These are phyloP conservation scores for Acrocera orbiculus DNA, from an alignment of 2,888 invertebrate genomes.

Conservation along the genomic window DNA sequence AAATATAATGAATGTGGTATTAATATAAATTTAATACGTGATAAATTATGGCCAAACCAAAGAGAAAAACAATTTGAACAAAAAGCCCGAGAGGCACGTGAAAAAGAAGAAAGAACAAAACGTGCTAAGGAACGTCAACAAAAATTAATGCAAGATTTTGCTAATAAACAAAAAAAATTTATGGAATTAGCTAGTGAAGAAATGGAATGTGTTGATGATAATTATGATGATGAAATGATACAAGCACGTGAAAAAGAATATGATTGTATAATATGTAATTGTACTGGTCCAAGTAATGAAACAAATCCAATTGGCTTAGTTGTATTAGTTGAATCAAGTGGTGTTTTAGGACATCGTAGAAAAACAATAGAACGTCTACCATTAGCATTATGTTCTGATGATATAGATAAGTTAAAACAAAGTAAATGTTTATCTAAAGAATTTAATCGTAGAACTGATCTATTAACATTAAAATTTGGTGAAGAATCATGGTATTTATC, in stretches of 20 bases:
- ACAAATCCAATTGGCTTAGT: slow-evolving; percentile 77
- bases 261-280: slow-evolving; percentile 92
- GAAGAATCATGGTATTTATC: slow-evolving; percentile 64
- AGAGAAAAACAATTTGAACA: slow-evolving; percentile 63
- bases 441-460: slow-evolving; percentile 58
- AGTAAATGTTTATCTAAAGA: slow-evolving; percentile 54
- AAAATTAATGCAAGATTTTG: slow-evolving; percentile 86
- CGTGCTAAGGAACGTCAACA: slow-evolving; percentile 78
- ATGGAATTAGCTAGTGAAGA: slow-evolving; percentile 60
- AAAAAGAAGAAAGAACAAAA: slow-evolving; percentile 67
- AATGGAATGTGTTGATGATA: slow-evolving; percentile 38
- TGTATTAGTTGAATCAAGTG: slow-evolving; percentile 69
- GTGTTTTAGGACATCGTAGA: slow-evolving; percentile 66
- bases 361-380: slow-evolving; percentile 25
- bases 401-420: slow-evolving; percentile 36
- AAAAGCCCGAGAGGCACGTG: slow-evolving; percentile 41
- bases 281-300: slow-evolving; percentile 68
- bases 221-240: slow-evolving; percentile 38
- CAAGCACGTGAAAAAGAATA: slow-evolving; percentile 52
- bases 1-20: slow-evolving; percentile 53
- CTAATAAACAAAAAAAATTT: slow-evolving; percentile 76
- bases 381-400: slow-evolving; percentile 47
- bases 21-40: slow-evolving; percentile 50
- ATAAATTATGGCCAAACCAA: slow-evolving; percentile 63
- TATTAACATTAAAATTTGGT: slow-evolving; percentile 59